Evolutionary conservation across 2,113 vertebrate genomes (phyloP).

Genomic region (Mobula hypostoma): DNA sequence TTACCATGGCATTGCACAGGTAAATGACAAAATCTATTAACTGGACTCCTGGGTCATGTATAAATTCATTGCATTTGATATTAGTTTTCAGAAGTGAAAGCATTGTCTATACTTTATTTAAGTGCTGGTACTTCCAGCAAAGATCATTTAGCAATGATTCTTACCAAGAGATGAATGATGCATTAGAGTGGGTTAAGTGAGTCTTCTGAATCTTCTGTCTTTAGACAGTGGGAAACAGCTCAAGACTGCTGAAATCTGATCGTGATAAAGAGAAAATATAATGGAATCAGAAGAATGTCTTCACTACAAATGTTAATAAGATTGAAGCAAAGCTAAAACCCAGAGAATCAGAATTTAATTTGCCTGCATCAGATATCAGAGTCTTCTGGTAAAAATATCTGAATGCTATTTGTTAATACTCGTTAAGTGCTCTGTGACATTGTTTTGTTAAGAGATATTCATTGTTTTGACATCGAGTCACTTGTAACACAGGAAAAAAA

Average conservation of each 20-base stretch:
- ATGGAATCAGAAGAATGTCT: background rate
- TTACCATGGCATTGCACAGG: background rate
- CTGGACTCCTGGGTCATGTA: background rate
- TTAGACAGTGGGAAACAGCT: background rate
- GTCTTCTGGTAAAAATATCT: background rate
- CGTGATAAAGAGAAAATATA: background rate
- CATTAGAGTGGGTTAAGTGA: background rate
- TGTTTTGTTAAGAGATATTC: background rate
- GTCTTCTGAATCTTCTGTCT: background rate
- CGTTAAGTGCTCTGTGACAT: background rate
- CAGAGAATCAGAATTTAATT: background rate
- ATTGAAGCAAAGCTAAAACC: background rate
- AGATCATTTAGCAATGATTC: background rate
- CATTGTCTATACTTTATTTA: background rate
- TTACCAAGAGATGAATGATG: background rate
- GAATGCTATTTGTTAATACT: background rate
- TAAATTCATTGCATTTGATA: background rate
- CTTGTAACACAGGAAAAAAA: background rate
- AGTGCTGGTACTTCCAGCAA: background rate
- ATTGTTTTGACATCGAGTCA: background rate
- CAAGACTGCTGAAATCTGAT: background rate
- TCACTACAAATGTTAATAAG: background rate
- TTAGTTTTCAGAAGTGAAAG: background rate
- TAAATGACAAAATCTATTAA: background rate
- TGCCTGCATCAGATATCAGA: background rate